phyloP scores from a whole-genome alignment of 2,113 vertebrate genomes.

The Silurus glanis region DNA sequence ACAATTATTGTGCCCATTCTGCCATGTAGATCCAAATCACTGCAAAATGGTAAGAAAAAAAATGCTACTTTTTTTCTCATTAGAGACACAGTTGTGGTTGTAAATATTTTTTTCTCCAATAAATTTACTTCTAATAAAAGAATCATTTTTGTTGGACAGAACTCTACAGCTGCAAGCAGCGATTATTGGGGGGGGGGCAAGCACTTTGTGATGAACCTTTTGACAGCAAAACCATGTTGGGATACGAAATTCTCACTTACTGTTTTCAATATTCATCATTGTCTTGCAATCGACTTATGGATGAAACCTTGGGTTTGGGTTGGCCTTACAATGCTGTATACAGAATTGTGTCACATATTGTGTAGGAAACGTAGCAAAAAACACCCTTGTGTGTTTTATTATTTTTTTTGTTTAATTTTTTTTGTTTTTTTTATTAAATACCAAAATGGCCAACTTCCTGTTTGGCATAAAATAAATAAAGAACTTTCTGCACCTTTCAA shows the following conservation, averaged over 20 bases:
- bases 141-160: neutral
- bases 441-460: neutral
- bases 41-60: conserved; percentile 57
- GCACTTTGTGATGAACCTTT: neutral
- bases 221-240: neutral
- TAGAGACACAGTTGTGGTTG: conserved; percentile 70
- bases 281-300: neutral
- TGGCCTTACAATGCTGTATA: neutral
- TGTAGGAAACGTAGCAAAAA: too few relatives aligned
- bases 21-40: conserved; percentile 58
- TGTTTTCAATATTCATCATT: neutral
- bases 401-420: too few relatives aligned
- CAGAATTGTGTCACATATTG: neutral
- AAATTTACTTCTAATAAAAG: conserved; percentile 78
- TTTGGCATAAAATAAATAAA: neutral
- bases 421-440: neutral
- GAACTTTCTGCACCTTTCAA: neutral
- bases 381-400: too few relatives aligned
- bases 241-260: neutral
- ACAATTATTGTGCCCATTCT: conserved; percentile 69
- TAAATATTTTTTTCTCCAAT: conserved; percentile 74
- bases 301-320: neutral
- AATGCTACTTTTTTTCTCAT: conserved; percentile 72
- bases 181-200: neutral
- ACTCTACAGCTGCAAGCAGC: neutral